These are phyloP conservation scores for Lycophotia porphyrea DNA, from an alignment of 2,888 invertebrate species.

Conservation along the genomic window DNA sequence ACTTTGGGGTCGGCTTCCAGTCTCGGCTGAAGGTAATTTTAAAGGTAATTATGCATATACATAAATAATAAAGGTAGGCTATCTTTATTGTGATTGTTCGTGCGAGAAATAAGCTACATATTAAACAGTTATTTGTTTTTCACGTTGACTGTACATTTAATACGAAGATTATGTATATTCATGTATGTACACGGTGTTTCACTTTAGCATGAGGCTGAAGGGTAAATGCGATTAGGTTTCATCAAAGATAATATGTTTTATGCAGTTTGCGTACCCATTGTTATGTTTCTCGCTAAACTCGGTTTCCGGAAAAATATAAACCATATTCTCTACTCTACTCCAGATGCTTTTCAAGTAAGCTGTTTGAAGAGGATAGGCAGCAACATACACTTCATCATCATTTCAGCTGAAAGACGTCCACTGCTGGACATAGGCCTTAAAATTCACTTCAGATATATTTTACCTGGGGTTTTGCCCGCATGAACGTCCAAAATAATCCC, in stretches of 20 bases:
- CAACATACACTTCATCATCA: not conserved
- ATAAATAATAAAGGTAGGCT: no score
- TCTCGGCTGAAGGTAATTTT: no score
- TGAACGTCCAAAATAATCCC: not conserved
- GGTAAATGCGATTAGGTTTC: conserved; percentile 1
- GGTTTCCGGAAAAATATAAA: not conserved
- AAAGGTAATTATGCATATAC: no score
- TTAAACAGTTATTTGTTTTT: not conserved
- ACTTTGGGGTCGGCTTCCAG: no score
- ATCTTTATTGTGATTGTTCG: no score
- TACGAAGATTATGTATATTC: conserved; percentile 23
- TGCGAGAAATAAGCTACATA: not conserved
- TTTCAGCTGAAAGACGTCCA: no score
- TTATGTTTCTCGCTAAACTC: not conserved
- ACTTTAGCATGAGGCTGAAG: not conserved
- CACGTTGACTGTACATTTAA: conserved; percentile 18
- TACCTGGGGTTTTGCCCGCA: not conserved
- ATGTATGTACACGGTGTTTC: not conserved
- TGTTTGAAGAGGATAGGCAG: not conserved
- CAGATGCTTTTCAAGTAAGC: not conserved
- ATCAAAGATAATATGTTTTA: conserved; percentile 4
- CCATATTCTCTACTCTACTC: not conserved
- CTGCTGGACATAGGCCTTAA: no score
- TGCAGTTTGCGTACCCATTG: not conserved
- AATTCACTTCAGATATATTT: no score